Conservation (phyloP, 2,888 invertebrate species). For the Tethea ocularis region DNA sequence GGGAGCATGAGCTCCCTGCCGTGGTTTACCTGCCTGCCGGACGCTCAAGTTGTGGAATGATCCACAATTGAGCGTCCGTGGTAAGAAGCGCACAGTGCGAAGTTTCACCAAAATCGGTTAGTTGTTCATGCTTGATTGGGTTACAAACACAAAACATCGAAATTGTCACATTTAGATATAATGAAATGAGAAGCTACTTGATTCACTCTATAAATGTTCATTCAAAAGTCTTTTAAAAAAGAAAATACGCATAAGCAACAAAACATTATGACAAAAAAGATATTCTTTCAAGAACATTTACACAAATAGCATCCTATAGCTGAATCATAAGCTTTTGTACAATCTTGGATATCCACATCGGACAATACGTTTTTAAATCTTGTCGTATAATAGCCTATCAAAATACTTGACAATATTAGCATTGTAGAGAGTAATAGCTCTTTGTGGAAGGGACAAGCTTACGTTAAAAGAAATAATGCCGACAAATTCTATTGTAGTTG, state of each 20-base stretch:
- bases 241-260: background rate
- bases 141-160: too few relatives aligned
- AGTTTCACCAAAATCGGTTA: too few relatives aligned
- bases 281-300: background rate
- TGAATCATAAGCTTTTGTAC: background rate
- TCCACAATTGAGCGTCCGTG: too few relatives aligned
- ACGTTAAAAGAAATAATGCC: slow-evolving; percentile 34
- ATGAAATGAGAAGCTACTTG: background rate
- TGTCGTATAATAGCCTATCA: slow-evolving; percentile 32
- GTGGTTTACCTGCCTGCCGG: too few relatives aligned
- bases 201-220: background rate
- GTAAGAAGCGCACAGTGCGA: too few relatives aligned
- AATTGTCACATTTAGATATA: too few relatives aligned
- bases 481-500: slow-evolving; percentile 37
- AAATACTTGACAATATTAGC: slow-evolving; percentile 48
- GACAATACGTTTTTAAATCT: slow-evolving; percentile 19
- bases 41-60: too few relatives aligned
- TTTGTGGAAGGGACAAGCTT: slow-evolving; percentile 47
- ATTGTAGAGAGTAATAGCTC: slow-evolving; percentile 41
- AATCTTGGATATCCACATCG: background rate
- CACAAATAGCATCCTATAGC: background rate
- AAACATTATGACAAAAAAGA: background rate
- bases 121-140: too few relatives aligned
- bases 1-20: too few relatives aligned
- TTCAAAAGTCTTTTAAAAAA: background rate